A percentile compares a stretch with the other conserved stretches of the same genome.
phyloP scores from a whole-genome alignment of 2,113 vertebrate species.

The Puntigrus tetrazona region DNA sequence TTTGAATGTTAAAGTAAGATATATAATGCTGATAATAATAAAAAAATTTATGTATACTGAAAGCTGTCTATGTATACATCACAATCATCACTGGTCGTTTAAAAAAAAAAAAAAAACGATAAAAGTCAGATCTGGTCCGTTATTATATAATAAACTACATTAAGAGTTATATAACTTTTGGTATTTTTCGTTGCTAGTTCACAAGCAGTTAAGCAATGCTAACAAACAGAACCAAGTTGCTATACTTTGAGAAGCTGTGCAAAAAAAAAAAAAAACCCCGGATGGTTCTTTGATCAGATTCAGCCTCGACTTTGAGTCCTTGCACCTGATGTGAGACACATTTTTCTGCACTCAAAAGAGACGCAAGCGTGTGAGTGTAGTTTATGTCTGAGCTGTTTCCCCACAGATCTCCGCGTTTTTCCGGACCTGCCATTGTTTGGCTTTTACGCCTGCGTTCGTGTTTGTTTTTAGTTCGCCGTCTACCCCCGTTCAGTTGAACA shows the following conservation, averaged over 20 bases:
- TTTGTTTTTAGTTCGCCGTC: constrained; percentile 20
- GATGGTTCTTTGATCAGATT: background rate
- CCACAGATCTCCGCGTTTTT: background rate
- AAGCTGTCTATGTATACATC: too few species aligned
- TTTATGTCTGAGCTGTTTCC: constrained; percentile 39
- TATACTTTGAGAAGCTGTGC: background rate
- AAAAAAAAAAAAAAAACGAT: background rate
- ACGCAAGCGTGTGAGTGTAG: constrained; percentile 13
- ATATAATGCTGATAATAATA: background rate
- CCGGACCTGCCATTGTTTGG: background rate
- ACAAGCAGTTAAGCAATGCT: background rate
- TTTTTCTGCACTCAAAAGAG: constrained; percentile 31
- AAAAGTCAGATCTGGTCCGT: too few species aligned
- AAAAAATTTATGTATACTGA: background rate
- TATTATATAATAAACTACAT: too few species aligned
- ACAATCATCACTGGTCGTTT: too few species aligned
- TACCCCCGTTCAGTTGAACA: background rate
- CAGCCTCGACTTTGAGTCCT: background rate
- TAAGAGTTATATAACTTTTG: background rate
- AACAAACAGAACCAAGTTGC: background rate
- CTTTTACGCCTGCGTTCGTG: constrained; percentile 24
- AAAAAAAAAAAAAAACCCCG: background rate
- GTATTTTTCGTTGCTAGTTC: background rate
- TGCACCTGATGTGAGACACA: background rate
- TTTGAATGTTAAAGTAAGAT: too few species aligned